Evolutionary conservation across 2,797 vertebrate species (phyloP).

Genomic region (Bovichtus variegatus): DNA sequence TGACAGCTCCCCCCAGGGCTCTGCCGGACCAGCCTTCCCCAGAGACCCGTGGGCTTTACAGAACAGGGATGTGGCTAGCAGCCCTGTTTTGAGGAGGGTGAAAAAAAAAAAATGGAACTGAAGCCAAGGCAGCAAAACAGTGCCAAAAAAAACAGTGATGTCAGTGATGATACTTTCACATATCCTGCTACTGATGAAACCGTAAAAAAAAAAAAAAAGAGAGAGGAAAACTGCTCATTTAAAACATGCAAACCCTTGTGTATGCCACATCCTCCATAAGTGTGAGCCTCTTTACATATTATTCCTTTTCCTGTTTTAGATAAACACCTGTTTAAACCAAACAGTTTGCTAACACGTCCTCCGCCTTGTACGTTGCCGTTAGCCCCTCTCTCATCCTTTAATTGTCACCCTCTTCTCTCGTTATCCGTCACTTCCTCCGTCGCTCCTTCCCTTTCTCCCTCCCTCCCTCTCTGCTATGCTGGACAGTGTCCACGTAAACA

Average conservation of each 20-base stretch:
- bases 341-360: slow-evolving; percentile 50
- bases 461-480: slow-evolving; percentile 58
- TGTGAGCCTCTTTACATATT: slow-evolving; percentile 41
- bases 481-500: slow-evolving; percentile 90
- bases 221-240: slow-evolving; percentile 60
- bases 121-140: slow-evolving; percentile 38
- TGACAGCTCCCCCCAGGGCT: slow-evolving; percentile 82
- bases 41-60: slow-evolving; percentile 62
- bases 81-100: slow-evolving; percentile 29
- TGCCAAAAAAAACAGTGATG: slow-evolving; percentile 32
- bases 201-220: slow-evolving; percentile 15
- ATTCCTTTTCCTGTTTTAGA: slow-evolving; percentile 18
- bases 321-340: slow-evolving; percentile 46
- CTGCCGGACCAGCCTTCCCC: slow-evolving; percentile 68
- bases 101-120: slow-evolving; percentile 13
- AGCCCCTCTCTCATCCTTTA: slow-evolving; percentile 32
- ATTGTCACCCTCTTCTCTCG: slow-evolving; percentile 45
- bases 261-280: slow-evolving; percentile 21
- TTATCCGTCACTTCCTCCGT: slow-evolving; percentile 57
- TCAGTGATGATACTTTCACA: slow-evolving; percentile 35
- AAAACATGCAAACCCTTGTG: slow-evolving; percentile 64
- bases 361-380: slow-evolving; percentile 31
- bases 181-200: slow-evolving; percentile 32
- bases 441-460: slow-evolving; percentile 39
- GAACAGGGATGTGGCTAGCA: slow-evolving; percentile 70